Evolutionary conservation across 2,113 vertebrate genomes (phyloP).

Genomic region (Isurus oxyrinchus): DNA sequence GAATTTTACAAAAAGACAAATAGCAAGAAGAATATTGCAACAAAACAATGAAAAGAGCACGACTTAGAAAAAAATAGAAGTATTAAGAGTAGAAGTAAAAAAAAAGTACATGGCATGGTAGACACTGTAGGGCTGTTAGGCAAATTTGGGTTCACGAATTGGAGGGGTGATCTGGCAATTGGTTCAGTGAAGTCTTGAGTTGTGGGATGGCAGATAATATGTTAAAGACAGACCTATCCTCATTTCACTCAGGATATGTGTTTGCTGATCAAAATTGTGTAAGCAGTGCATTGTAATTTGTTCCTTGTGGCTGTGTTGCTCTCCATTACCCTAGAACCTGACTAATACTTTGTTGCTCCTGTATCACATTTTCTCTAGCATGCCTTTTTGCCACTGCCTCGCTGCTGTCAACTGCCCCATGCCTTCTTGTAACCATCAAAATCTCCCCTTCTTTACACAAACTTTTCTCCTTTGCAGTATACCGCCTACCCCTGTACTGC

Average conservation of each 20-base stretch:
- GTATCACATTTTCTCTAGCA: background rate
- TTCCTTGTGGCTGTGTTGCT: background rate
- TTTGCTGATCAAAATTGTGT: background rate
- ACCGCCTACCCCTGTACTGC: background rate
- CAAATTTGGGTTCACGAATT: background rate
- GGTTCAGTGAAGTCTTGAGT: background rate
- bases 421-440: background rate
- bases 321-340: background rate
- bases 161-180: too few relatives aligned
- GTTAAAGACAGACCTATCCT: background rate
- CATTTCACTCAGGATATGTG: background rate
- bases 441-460: background rate
- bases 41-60: background rate
- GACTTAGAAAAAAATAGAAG: background rate
- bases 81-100: background rate
- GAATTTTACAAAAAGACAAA: background rate
- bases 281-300: background rate
- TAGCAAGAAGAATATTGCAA: background rate
- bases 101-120: background rate
- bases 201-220: background rate
- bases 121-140: background rate
- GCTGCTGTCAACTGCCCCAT: background rate
- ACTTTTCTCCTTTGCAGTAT: background rate
- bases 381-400: background rate
- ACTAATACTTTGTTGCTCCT: background rate